Conservation (phyloP, 1,140 invertebrate species). For the Apolygus lucorum region DNA sequence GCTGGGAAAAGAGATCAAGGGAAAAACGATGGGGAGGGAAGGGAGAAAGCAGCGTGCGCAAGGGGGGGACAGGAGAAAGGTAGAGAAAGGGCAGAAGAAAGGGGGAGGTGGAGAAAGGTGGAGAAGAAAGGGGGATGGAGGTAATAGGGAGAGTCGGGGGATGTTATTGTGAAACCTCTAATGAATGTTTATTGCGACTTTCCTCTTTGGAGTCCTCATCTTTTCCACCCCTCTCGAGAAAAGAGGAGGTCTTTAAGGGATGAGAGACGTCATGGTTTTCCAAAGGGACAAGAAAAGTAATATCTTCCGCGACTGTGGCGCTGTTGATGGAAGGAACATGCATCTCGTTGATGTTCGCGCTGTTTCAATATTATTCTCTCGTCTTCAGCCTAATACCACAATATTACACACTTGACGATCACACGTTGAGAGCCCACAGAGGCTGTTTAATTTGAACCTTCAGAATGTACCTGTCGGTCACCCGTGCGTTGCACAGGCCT, state of each 20-base stretch:
- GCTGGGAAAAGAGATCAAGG: conserved; percentile 1
- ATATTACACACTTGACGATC: too few species aligned
- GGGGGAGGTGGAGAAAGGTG: not conserved
- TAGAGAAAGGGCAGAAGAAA: not conserved
- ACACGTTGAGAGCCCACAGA: too few species aligned
- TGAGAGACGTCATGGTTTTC: not conserved
- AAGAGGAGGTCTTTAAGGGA: not conserved
- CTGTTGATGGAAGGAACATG: not conserved
- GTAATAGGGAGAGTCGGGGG: too few species aligned
- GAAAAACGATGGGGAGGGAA: not conserved
- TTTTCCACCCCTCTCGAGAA: not conserved
- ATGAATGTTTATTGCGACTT: conserved; percentile 15
- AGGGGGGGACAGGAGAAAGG: not conserved
- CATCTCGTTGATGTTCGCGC: not conserved
- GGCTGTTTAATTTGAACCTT: too few species aligned
- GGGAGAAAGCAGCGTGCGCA: not conserved
- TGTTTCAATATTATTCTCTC: too few species aligned
- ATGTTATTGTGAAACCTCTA: conserved; percentile 15
- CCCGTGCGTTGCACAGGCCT: too few species aligned
- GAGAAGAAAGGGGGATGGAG: too few species aligned
- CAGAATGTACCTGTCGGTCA: too few species aligned
- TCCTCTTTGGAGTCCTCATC: conserved; percentile 1
- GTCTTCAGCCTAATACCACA: too few species aligned
- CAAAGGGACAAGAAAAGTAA: not conserved
- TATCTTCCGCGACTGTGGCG: not conserved